These are phyloP conservation scores for Pyrocoelia pectoralis DNA, from an alignment of 2,888 invertebrate species.

Conservation along the genomic window DNA sequence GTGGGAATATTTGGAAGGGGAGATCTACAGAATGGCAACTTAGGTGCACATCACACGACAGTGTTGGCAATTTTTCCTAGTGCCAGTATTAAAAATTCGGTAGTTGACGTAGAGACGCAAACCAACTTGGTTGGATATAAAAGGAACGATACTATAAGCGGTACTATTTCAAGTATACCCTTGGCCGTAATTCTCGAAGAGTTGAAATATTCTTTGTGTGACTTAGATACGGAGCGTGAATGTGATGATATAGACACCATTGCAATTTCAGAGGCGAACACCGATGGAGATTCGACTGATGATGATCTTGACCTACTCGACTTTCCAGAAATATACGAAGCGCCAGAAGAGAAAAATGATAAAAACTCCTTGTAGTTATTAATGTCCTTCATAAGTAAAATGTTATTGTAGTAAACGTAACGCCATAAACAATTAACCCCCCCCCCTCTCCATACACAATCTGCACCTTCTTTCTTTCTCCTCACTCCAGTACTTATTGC, in stretches of 20 bases:
- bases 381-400: too few species aligned
- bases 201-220: not conserved
- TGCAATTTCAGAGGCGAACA: not conserved
- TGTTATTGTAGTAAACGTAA: too few species aligned
- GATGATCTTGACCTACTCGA: not conserved
- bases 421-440: too few species aligned
- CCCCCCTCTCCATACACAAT: too few species aligned
- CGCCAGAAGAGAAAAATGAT: too few species aligned
- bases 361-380: too few species aligned
- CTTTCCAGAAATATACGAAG: too few species aligned
- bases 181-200: not conserved
- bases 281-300: not conserved
- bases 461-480: too few species aligned
- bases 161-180: not conserved
- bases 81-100: not conserved
- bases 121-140: not conserved
- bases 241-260: not conserved
- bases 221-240: not conserved
- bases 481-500: too few species aligned
- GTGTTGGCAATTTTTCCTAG: too few species aligned
- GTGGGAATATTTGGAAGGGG: not conserved
- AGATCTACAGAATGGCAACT: not conserved
- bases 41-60: not conserved
- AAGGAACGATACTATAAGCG: not conserved
- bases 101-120: not conserved